phyloP scores from a whole-genome alignment of 1,140 invertebrate genomes.

The Whitmania pigra region DNA sequence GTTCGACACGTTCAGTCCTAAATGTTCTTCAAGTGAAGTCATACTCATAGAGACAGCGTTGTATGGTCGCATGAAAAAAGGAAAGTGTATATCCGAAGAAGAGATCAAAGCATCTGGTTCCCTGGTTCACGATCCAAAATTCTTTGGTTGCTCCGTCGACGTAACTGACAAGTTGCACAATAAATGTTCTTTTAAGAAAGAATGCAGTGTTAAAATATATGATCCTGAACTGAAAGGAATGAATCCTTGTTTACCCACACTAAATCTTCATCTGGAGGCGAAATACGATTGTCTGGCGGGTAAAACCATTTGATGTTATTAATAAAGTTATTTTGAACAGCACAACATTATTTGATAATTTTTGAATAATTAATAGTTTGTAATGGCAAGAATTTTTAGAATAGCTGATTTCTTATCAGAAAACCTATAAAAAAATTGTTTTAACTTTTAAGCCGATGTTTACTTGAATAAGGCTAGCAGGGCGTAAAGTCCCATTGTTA shows the following conservation, averaged over 20 bases:
- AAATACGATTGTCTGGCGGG: constrained; percentile 12
- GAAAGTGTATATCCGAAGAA: constrained; percentile 13
- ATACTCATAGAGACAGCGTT: constrained; percentile 12
- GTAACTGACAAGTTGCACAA: not conserved
- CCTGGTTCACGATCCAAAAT: not conserved
- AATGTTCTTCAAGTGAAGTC: constrained; percentile 13
- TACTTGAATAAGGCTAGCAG: too few species aligned
- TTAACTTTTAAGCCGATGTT: too few species aligned
- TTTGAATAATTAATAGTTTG: not conserved
- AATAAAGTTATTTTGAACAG: not conserved
- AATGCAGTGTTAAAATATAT: constrained; percentile 2
- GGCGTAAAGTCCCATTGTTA: too few species aligned
- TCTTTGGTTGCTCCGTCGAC: constrained; percentile 1
- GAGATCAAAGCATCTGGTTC: constrained; percentile 1
- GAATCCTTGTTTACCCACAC: not conserved
- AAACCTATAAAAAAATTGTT: too few species aligned
- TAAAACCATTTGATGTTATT: not conserved
- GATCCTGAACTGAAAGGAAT: not conserved
- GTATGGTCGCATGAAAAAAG: constrained; percentile 12
- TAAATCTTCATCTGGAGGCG: constrained; percentile 14
- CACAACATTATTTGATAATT: not conserved
- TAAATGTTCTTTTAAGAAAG: not conserved
- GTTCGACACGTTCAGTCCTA: constrained; percentile 15
- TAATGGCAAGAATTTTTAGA: too few species aligned
- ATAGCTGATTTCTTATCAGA: too few species aligned